These are phyloP conservation scores for Melanotaenia boesemani DNA, from an alignment of 2,797 vertebrate genomes.

Conservation along the genomic window DNA sequence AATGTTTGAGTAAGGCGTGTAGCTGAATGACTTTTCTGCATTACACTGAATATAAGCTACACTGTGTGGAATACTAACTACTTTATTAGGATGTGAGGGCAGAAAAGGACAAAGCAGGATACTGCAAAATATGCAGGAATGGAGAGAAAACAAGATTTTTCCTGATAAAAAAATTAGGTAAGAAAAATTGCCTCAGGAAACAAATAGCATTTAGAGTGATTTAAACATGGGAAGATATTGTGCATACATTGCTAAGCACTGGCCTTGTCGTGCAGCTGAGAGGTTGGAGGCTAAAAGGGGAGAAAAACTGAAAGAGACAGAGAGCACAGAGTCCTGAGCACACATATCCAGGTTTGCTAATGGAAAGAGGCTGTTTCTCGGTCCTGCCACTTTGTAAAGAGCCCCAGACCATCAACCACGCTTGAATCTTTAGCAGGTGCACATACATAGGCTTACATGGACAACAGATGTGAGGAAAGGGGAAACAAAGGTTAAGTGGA, in stretches of 20 bases:
- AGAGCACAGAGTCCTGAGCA: conserved; percentile 54
- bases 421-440: conserved; percentile 81
- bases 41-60: conserved; percentile 55
- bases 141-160: conserved; percentile 25
- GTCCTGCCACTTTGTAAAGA: conserved; percentile 61
- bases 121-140: conserved; percentile 34
- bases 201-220: conserved; percentile 13
- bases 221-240: conserved; percentile 8
- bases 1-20: conserved; percentile 71
- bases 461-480: conserved; percentile 43
- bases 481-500: conserved; percentile 69
- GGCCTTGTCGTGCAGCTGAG: not conserved
- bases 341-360: conserved; percentile 61
- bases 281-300: conserved; percentile 15
- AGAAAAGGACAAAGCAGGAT: conserved; percentile 58
- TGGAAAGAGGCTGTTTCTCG: conserved; percentile 51
- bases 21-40: conserved; percentile 73
- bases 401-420: conserved; percentile 45
- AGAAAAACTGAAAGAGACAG: conserved; percentile 32
- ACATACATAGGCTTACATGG: conserved; percentile 49
- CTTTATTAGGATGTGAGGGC: conserved; percentile 64
- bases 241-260: not conserved
- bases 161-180: not conserved
- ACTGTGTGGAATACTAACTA: conserved; percentile 73
- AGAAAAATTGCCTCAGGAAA: conserved; percentile 21